phyloP scores from a whole-genome alignment of 2,113 vertebrate species.

The Oplegnathus fasciatus region DNA sequence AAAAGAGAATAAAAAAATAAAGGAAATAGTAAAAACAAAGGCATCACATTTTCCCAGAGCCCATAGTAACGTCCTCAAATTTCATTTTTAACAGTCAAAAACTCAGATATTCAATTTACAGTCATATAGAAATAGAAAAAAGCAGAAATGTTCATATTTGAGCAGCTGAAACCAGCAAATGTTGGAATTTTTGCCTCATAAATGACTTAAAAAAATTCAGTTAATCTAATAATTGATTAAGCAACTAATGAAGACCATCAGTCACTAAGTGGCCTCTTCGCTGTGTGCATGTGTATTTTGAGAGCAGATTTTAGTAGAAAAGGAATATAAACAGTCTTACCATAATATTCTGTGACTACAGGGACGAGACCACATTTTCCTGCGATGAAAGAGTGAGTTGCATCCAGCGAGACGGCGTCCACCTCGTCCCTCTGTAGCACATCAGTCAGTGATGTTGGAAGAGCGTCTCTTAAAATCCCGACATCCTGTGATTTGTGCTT shows the following conservation, averaged over 20 bases:
- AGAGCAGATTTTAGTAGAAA: too few relatives aligned
- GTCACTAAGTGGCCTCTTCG: too few relatives aligned
- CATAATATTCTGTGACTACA: constrained; percentile 91
- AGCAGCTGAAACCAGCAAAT: neutral
- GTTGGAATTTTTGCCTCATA: neutral
- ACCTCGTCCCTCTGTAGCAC: constrained; percentile 88
- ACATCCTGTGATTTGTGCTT: neutral
- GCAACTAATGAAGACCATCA: neutral
- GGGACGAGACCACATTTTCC: constrained; percentile 90
- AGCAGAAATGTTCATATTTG: neutral
- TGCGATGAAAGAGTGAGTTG: constrained; percentile 90
- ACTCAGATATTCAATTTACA: neutral
- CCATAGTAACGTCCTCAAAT: neutral
- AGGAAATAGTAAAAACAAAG: neutral
- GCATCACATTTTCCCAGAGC: neutral
- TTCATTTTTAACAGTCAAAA: neutral
- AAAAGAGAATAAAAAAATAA: neutral
- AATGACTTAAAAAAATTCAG: neutral
- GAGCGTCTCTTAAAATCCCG: fast-evolving
- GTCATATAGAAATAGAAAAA: neutral
- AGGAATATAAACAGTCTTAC: constrained; percentile 70
- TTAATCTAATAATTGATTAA: neutral
- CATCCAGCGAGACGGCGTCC: constrained; percentile 91
- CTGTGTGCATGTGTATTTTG: neutral
- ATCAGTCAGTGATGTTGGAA: neutral